phyloP scores from a whole-genome alignment of 1,140 invertebrate genomes.

The Platyscapa corneri region DNA sequence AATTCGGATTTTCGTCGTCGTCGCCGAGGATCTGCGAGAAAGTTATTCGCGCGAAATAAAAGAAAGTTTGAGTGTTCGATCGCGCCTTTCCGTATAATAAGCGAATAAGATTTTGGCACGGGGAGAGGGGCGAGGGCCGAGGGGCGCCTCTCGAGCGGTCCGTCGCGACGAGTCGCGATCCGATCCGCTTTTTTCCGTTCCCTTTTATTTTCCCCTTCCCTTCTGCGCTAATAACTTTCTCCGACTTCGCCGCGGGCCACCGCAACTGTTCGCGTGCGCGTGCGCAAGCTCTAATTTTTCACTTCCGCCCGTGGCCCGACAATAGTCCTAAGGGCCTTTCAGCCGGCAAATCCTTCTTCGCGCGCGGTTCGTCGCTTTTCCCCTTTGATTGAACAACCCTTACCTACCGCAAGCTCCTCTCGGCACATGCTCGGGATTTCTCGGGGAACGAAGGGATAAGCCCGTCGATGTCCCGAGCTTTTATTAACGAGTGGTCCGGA shows the following conservation, averaged over 20 bases:
- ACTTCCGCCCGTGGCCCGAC: conserved; percentile 17
- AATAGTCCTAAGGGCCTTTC: conserved; percentile 26
- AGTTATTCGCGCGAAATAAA: too few species aligned
- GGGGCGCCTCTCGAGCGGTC: conserved; percentile 2
- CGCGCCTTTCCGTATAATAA: too few species aligned
- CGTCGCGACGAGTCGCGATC: background rate
- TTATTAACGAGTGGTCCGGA: background rate
- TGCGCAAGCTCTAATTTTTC: conserved; percentile 33
- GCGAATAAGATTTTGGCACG: too few species aligned
- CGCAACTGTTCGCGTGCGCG: background rate
- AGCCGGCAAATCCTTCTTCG: conserved; percentile 10
- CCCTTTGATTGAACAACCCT: background rate
- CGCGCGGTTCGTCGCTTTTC: background rate
- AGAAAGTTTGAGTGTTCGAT: too few species aligned
- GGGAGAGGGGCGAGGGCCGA: too few species aligned
- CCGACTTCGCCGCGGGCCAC: background rate
- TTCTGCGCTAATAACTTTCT: conserved; percentile 13
- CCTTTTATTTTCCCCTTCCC: background rate
- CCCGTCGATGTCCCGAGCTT: background rate
- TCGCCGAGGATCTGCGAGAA: too few species aligned
- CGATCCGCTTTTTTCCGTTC: conserved; percentile 9
- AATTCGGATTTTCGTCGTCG: too few species aligned
- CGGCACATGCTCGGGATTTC: conserved; percentile 9
- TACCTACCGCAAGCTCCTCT: background rate
- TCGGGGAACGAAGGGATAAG: background rate